Base-by-base conservation (phyloP, 2,113 vertebrate genomes). In the Trachemys scripta region DNA sequence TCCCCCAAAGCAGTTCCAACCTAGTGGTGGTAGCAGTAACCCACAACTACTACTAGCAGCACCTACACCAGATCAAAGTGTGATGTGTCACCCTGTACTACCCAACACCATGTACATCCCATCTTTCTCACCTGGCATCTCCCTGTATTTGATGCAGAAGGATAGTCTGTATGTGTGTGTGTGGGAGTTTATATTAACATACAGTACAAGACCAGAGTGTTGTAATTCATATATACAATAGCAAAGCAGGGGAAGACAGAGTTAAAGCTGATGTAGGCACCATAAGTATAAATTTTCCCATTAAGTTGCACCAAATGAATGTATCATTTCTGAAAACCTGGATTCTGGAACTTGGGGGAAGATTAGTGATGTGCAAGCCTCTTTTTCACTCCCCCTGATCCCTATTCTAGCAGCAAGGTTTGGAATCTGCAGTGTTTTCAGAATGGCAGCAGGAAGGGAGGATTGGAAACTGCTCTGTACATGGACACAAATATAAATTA, bases 401-500 rank as follows among this genome's bases (percentile, higher is more conserved):
- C 35, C 6, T 35, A 80, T 42, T 90, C 78, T 42, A 51, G n/a
- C 38, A 29, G 76, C 42, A 69, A 47, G 78, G 14, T 86, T 95
- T 78, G 82, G 78, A 87, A 65, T 62, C 87, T 82, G 84, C 57
- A 50, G 19, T 27, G 79, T 94, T 51, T 93, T 51, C 90, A 92
- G 90, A 62, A 96, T 42, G 90, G 78, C 80, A 25, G 0, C 81
- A 81, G 91, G 80, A 90, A 85, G 10, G 88, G 65, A 85, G 88
- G 53, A 90, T 86, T 89, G 79, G 85, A 95, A 95, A 95, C 79
- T 0, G 1, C 50, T 96, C 88, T 92, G 90, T 88, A 80, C 93
- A 89, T 82, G 72, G 75, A 82, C 62, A 49, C 89, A 95, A 86
- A 86, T 82, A 62, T 54, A 82, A 94, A 92, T 90, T 84, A 87